Evolutionary conservation across 2,113 vertebrate genomes (phyloP), one percentile per base, ranked within the genome.

Genomic region (Mola mola): DNA sequence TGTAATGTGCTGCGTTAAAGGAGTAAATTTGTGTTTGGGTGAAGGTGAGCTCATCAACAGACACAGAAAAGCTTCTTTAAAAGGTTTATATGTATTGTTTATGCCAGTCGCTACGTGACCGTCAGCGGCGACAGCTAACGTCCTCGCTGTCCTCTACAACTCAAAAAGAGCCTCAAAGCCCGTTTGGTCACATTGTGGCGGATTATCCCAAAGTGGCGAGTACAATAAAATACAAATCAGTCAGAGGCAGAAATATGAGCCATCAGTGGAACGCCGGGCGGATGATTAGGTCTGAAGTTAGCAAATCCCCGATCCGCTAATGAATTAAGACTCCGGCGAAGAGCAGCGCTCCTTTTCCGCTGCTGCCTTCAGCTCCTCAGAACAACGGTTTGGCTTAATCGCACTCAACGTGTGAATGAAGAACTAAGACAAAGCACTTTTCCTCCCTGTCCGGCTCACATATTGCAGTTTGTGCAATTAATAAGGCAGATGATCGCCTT

Each of bases 241-340:
- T 71, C 43, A 33, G 43, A 82, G 65, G 79, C 78, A 72, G 75
- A 86, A 72, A 67, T 68, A 79, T 57, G 83, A 84, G 72, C 71
- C 81, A 83, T 88, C 83, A 87, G 79, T 75, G 65, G 57, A 70
- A 47, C 4, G 33, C 51, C 58, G 65, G 60, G 53, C 20, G 61
- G 61, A 69, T 56, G 80, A 88, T 85, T 78, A 82, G 72, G 75
- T 64, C 63, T 80, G 72, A 85, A 83, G 78, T 87, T 67, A 75
- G 71, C 52, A 84, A 90, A 88, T 86, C 85, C 84, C 77, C 66
- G 64, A 83, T 82, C 78, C 72, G 63, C 78, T 87, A 85, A 88
- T 88, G 83, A 87, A 87, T 90, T 84, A 88, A 84, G 81, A 73
- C 81, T 66, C 74, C 65, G 75, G 60, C 78, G 50, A 76, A 83